Base-by-base conservation (phyloP, 53 echinoderm and acorn worm genomes). In the Temnopleurus reevesii region DNA sequence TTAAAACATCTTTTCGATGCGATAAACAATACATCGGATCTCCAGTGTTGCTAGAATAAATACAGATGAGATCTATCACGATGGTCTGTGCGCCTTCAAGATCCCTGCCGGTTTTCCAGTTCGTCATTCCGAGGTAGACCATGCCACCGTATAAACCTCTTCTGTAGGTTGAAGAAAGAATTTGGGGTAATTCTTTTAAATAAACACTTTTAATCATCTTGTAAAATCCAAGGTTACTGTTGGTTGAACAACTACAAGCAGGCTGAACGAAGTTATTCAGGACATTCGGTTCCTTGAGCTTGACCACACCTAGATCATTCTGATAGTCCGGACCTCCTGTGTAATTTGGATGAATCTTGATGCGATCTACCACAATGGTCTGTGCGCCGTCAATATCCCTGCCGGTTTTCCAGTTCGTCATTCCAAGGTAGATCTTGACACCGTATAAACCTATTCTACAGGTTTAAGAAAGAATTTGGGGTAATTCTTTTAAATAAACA, bases 211-310 rank as follows among this genome's bases (percentile, higher is more conserved):
- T n/a, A n/a, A n/a, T n/a, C n/a, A n/a, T n/a, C n/a, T n/a, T n/a
- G n/a, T n/a, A n/a, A n/a, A n/a, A n/a, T n/a, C n/a, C n/a, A n/a
- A n/a, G n/a, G n/a, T n/a, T n/a, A n/a, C n/a, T n/a, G n/a, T n/a
- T n/a, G n/a, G n/a, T n/a, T n/a, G n/a, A n/a, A n/a, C n/a, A n/a
- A n/a, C n/a, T n/a, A 85, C 86, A 85, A 26, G 86, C 86, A 12
- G 86, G 86, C 59, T 85, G 86, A 29, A 85, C 86, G 33, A 45
- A 60, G 61, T 85, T 85, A 46, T 85, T 46, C 4, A 85, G 53
- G 5, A 24, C 27, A 59, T 59, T 61, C 3, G 86, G 59, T 49
- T 44, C 45, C 26, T 59, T 60, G 4, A 85, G 63, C 45, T 57
- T 85, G 4, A 85, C 23, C 26, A 85, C 6, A 4, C 59, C 86